Conservation (phyloP, 2,797 vertebrate genomes). For the Chloroceryle amazona region DNA sequence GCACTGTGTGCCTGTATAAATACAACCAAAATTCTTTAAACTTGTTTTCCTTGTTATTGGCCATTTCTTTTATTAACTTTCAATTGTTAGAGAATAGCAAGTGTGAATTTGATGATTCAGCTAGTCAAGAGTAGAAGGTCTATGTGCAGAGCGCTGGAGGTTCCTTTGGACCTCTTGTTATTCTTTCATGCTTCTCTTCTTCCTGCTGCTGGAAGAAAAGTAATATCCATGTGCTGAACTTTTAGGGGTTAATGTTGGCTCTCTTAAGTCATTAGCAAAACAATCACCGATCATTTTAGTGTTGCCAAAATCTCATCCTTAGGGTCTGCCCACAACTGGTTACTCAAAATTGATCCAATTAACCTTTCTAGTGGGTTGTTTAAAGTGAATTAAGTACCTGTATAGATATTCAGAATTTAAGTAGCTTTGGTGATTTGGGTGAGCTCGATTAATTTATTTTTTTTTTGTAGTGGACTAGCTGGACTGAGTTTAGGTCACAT, state of each 20-base stretch:
- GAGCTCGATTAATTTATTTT: neutral
- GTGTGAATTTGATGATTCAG: neutral
- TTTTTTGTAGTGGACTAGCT: neutral
- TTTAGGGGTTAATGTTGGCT: neutral
- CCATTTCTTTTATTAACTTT: neutral
- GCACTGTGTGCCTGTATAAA: neutral
- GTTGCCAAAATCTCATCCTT: neutral
- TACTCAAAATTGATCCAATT: conserved; percentile 42
- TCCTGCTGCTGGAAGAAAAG: neutral
- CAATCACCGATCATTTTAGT: neutral
- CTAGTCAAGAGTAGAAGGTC: neutral
- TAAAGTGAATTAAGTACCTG: conserved; percentile 8
- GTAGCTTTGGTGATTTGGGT: neutral
- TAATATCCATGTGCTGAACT: neutral
- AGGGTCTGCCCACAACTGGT: neutral
- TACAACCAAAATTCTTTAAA: neutral
- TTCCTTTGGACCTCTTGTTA: neutral
- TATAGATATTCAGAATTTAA: neutral
- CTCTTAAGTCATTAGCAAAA: neutral
- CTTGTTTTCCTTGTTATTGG: neutral
- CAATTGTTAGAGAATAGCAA: neutral
- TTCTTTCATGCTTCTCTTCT: neutral
- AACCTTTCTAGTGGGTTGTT: conserved; percentile 13
- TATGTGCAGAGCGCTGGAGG: neutral
- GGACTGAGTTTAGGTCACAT: neutral